These are phyloP conservation scores for Agriotes lineatus DNA, from an alignment of 2,888 invertebrate species.

Conservation along the genomic window DNA sequence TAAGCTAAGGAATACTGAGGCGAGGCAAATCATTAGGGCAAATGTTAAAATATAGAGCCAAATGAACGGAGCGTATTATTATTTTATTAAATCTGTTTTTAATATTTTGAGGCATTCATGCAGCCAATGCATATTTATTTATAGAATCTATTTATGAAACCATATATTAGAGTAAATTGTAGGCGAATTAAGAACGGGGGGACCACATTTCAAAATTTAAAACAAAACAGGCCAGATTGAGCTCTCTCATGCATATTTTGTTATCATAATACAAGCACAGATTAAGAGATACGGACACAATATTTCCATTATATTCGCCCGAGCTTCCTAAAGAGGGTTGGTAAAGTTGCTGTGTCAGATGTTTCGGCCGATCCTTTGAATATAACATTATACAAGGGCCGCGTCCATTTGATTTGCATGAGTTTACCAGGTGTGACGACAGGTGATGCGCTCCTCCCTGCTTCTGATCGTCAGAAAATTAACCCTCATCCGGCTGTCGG, in stretches of 20 bases:
- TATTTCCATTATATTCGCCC: slow-evolving; percentile 29
- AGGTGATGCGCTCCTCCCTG: slow-evolving; percentile 29
- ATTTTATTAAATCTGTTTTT: too few species aligned
- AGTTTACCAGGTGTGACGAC: slow-evolving; percentile 38
- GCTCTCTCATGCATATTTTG: slow-evolving; percentile 1
- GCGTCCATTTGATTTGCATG: slow-evolving; percentile 31
- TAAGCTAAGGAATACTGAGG: too few species aligned
- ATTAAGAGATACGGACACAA: slow-evolving; percentile 32
- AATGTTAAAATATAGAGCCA: too few species aligned
- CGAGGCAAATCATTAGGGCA: too few species aligned
- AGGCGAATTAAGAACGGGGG: too few species aligned
- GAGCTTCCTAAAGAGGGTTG: slow-evolving; percentile 22
- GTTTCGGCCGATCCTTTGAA: slow-evolving; percentile 37
- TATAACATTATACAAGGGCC: slow-evolving; percentile 34
- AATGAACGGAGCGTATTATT: too few species aligned
- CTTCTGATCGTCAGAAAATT: slow-evolving; percentile 10
- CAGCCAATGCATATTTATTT: too few species aligned
- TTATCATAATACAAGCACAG: slow-evolving; percentile 17
- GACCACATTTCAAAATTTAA: not conserved
- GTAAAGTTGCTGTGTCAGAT: slow-evolving; percentile 26
- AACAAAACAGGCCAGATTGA: not conserved
- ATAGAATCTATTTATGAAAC: too few species aligned
- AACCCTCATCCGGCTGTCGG: slow-evolving; percentile 8
- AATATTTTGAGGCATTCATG: too few species aligned
- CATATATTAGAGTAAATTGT: too few species aligned